phyloP scores from a whole-genome alignment of 35 echinoderm and acorn worm species.

The Diadema setosum region DNA sequence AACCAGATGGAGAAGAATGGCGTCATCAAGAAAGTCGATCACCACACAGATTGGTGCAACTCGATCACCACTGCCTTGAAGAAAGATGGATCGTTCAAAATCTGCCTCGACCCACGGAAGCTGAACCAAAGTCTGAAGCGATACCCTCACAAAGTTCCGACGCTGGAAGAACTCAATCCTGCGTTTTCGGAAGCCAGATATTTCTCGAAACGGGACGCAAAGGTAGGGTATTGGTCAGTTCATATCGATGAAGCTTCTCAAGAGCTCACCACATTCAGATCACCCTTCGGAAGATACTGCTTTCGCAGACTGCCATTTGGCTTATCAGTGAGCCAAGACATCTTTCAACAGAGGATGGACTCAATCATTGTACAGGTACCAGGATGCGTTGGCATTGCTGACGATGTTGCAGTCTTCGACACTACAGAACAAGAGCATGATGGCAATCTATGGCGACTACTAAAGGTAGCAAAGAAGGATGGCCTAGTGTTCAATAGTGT shows the following conservation, averaged over 20 bases:
- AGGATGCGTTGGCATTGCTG: not conserved
- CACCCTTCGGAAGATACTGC: conserved; percentile 33
- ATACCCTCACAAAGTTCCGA: conserved; percentile 61
- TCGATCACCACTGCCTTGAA: conserved; percentile 25
- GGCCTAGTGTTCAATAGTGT: conserved; percentile 54
- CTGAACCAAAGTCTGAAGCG: conserved; percentile 50
- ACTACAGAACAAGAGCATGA: conserved; percentile 54
- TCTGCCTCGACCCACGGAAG: conserved; percentile 52
- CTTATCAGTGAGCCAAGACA: conserved; percentile 49
- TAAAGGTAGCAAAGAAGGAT: conserved; percentile 12
- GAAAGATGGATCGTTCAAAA: conserved; percentile 29
- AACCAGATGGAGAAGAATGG: conserved; percentile 20
- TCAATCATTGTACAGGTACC: not conserved
- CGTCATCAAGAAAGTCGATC: not conserved
- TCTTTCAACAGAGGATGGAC: conserved; percentile 59
- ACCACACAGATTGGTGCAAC: conserved; percentile 4
- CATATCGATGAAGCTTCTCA: not conserved
- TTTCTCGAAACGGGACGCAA: conserved; percentile 52
- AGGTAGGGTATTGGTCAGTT: conserved; percentile 43
- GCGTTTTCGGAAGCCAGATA: not conserved
- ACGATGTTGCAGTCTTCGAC: not conserved
- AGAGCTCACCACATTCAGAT: conserved; percentile 54
- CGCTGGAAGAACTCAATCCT: conserved; percentile 27
- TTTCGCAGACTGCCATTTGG: conserved; percentile 53
- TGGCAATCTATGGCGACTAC: not conserved